Evolutionary conservation across 1,140 invertebrate species (phyloP).

Genomic region (Scylla paramamosain): DNA sequence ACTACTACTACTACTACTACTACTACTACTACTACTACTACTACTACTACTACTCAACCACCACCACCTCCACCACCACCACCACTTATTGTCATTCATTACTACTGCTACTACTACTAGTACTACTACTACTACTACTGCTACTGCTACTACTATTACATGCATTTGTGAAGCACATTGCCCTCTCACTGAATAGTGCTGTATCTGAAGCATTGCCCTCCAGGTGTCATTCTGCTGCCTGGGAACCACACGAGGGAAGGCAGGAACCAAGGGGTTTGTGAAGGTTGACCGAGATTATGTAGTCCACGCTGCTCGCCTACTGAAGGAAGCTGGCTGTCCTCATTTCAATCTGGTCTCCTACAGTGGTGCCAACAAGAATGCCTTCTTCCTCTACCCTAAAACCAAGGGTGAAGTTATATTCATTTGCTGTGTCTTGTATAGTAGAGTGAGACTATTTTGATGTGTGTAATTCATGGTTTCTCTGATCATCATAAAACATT

Average conservation of each 20-base stretch:
- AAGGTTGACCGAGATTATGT: constrained; percentile 84
- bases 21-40: too few relatives aligned
- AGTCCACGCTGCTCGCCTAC: constrained; percentile 81
- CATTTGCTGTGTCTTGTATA: background rate
- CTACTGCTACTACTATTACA: too few relatives aligned
- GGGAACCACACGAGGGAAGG: constrained; percentile 83
- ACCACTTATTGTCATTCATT: too few relatives aligned
- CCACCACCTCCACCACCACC: too few relatives aligned
- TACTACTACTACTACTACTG: too few relatives aligned
- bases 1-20: too few relatives aligned
- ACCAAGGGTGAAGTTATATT: constrained; percentile 78
- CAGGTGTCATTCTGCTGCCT: constrained; percentile 81
- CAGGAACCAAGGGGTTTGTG: constrained; percentile 82
- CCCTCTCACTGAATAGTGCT: too few relatives aligned
- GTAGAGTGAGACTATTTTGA: background rate
- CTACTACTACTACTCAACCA: too few relatives aligned
- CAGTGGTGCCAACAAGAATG: constrained; percentile 79
- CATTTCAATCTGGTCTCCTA: constrained; percentile 82
- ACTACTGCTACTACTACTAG: too few relatives aligned
- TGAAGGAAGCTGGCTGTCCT: constrained; percentile 81
- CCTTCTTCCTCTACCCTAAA: constrained; percentile 79
- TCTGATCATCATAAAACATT: too few relatives aligned
- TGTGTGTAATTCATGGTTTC: too few relatives aligned
- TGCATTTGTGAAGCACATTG: too few relatives aligned
- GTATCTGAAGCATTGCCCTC: background rate